Evolutionary conservation across 2,113 vertebrate genomes (phyloP).

Genomic region (Parus major): DNA sequence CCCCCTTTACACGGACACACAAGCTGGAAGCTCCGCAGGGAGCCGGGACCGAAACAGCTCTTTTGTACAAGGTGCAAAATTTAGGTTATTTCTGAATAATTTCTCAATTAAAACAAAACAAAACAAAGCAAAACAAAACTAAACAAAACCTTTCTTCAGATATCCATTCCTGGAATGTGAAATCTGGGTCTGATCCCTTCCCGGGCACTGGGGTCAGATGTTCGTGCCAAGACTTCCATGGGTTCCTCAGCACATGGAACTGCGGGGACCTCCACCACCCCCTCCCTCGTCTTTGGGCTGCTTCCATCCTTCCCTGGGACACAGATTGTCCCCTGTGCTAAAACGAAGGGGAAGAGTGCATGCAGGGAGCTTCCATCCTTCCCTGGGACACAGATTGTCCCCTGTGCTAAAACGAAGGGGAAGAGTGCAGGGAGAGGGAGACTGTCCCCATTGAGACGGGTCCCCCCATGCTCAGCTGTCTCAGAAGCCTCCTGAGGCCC

Average conservation of each 20-base stretch:
- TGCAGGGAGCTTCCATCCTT: background rate
- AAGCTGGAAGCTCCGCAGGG: fast-evolving
- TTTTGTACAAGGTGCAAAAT: background rate
- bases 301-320: background rate
- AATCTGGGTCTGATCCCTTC: background rate
- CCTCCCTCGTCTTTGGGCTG: background rate
- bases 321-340: background rate
- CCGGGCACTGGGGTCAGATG: fast-evolving
- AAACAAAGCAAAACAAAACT: too few relatives aligned
- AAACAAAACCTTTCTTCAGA: background rate
- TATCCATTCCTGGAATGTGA: background rate
- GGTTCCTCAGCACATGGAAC: background rate
- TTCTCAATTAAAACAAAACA: background rate
- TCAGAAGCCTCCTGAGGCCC: background rate
- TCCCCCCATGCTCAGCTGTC: fast-evolving
- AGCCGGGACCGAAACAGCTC: background rate
- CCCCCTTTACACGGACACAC: fast-evolving
- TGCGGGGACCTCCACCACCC: fast-evolving
- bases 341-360: fast-evolving
- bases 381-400: background rate
- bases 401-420: background rate
- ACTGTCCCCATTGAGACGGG: fast-evolving
- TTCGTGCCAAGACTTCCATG: background rate
- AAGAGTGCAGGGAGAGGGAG: background rate
- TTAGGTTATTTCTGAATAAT: background rate